phyloP scores from a whole-genome alignment of 2,113 vertebrate genomes.

The Poecile atricapillus region DNA sequence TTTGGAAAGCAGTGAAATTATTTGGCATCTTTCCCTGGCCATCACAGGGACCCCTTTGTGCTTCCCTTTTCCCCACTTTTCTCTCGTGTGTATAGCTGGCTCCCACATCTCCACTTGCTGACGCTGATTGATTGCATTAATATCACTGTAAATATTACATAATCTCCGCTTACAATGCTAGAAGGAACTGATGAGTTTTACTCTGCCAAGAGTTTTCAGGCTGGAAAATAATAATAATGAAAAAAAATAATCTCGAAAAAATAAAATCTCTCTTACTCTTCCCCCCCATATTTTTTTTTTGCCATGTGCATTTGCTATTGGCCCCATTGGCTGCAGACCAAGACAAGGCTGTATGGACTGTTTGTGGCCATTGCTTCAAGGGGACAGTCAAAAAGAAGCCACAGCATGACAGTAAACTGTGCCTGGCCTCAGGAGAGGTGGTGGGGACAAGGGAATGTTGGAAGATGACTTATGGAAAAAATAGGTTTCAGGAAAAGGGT shows the following conservation, averaged over 20 bases:
- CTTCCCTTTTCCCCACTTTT: conserved; percentile 48
- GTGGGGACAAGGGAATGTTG: neutral
- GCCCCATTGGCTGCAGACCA: neutral
- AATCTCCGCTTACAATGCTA: conserved; percentile 43
- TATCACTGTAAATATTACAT: conserved; percentile 71
- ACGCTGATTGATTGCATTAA: conserved; percentile 70
- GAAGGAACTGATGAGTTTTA: conserved; percentile 37
- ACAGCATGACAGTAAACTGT: neutral
- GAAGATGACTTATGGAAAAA: neutral
- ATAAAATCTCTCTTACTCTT: neutral
- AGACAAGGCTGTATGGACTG: neutral
- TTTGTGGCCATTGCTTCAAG: neutral
- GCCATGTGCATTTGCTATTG: accelerated
- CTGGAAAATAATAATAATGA: conserved; percentile 29
- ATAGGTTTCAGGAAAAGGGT: neutral
- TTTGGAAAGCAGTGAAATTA: conserved; percentile 55
- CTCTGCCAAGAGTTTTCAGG: conserved; percentile 36
- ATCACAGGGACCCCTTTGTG: conserved; percentile 67
- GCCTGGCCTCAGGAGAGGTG: neutral
- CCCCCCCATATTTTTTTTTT: accelerated
- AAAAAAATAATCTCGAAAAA: neutral
- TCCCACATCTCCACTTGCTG: conserved; percentile 45
- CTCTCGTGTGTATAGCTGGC: conserved; percentile 8
- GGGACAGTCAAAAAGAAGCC: neutral
- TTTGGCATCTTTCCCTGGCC: conserved; percentile 58